phyloP scores from a whole-genome alignment of 1,140 invertebrate species.

The Pogonus chalceus region DNA sequence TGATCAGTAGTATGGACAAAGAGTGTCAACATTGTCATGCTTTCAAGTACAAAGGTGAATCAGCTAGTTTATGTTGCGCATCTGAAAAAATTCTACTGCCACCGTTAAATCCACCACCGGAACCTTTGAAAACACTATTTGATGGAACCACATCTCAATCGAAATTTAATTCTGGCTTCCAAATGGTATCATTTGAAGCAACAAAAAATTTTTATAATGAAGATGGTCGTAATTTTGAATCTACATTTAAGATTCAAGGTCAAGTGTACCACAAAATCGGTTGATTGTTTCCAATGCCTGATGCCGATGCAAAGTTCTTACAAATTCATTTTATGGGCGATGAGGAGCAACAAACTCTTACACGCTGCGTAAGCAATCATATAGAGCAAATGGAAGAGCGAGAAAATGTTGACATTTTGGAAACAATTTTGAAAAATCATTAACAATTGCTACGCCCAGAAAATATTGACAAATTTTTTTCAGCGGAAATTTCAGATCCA shows the following conservation, averaged over 20 bases:
- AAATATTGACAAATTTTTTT: constrained; percentile 30
- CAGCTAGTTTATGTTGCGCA: constrained; percentile 26
- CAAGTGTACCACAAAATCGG: constrained; percentile 35
- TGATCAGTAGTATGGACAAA: constrained; percentile 21
- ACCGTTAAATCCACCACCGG: constrained; percentile 14
- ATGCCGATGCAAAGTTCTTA: constrained; percentile 26
- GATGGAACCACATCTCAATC: constrained; percentile 22
- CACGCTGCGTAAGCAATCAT: constrained; percentile 2
- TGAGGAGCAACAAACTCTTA: constrained; percentile 14
- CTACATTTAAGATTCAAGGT: constrained; percentile 36
- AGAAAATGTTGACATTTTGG: constrained; percentile 28
- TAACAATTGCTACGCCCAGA: constrained; percentile 28
- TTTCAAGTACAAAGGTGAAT: constrained; percentile 30
- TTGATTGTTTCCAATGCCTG: constrained; percentile 23
- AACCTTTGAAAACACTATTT: constrained; percentile 17
- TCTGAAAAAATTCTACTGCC: constrained; percentile 18
- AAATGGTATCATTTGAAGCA: constrained; percentile 35
- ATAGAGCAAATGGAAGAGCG: constrained; percentile 16
- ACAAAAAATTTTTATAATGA: constrained; percentile 22
- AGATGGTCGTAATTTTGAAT: constrained; percentile 28
- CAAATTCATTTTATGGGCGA: constrained; percentile 35
- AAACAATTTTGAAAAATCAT: constrained; percentile 30
- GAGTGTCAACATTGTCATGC: constrained; percentile 26
- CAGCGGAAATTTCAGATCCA: constrained; percentile 36
- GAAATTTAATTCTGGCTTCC: constrained; percentile 33